Conservation (phyloP, 2,888 invertebrate species). For the Oasisia sp. region DNA sequence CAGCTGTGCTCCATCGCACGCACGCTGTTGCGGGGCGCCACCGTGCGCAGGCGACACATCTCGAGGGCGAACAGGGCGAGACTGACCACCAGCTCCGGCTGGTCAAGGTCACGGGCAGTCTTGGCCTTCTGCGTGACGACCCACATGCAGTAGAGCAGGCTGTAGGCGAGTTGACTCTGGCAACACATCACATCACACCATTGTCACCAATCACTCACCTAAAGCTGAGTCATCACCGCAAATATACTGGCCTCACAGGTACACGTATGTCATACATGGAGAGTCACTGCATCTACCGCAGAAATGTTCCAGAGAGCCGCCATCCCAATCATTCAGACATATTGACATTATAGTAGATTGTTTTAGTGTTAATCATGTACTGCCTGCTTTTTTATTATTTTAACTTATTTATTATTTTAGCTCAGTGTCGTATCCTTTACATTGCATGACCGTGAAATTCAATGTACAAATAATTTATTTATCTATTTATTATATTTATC, state of each 20-base stretch:
- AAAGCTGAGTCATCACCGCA: not conserved
- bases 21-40: constrained; percentile 22
- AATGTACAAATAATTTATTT: too few species aligned
- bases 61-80: constrained; percentile 36
- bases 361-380: too few species aligned
- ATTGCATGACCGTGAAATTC: too few species aligned
- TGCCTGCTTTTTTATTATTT: too few species aligned
- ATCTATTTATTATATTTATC: too few species aligned
- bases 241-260: not conserved
- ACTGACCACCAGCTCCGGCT: constrained; percentile 27
- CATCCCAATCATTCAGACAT: too few species aligned
- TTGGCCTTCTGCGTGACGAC: constrained; percentile 28
- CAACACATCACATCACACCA: not conserved
- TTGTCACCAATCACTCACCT: not conserved
- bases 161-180: constrained; percentile 37
- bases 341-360: too few species aligned
- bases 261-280: not conserved
- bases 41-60: constrained; percentile 33
- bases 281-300: too few species aligned
- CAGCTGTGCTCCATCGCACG: constrained; percentile 33
- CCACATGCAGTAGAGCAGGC: constrained; percentile 33
- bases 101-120: constrained; percentile 22
- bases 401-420: too few species aligned
- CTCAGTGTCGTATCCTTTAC: too few species aligned
- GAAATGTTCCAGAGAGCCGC: too few species aligned